Evolutionary conservation across 2,888 invertebrate genomes (phyloP).

Genomic region (Eugnorisma glareosa): DNA sequence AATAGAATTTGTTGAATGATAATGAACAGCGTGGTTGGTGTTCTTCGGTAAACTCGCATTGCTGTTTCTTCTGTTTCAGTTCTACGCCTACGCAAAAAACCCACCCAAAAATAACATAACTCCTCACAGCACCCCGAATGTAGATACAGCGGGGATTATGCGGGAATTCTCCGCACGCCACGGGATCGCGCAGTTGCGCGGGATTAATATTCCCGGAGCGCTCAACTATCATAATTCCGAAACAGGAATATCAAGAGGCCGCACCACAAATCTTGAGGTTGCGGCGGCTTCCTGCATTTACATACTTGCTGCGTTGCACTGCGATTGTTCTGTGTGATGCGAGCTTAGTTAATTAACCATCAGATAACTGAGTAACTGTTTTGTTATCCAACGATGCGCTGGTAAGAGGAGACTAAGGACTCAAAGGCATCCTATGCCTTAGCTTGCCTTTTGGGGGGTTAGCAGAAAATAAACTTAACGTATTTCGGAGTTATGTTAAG

Average conservation of each 20-base stretch:
- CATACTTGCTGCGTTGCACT: constrained; percentile 63
- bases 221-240: constrained; percentile 80
- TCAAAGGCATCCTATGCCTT: too few species aligned
- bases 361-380: constrained; percentile 61
- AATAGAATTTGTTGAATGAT: neutral
- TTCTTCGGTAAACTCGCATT: neutral
- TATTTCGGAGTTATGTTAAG: neutral
- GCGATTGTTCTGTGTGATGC: constrained; percentile 55
- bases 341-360: constrained; percentile 62
- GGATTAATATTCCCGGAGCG: constrained; percentile 82
- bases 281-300: constrained; percentile 72
- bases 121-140: constrained; percentile 54
- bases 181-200: constrained; percentile 68
- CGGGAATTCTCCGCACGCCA: constrained; percentile 57
- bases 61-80: too few species aligned
- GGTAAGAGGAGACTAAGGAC: constrained; percentile 41
- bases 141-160: constrained; percentile 66
- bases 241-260: constrained; percentile 81
- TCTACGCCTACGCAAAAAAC: neutral
- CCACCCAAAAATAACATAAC: constrained; percentile 44
- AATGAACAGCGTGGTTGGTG: neutral
- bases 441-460: neutral
- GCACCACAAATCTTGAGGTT: constrained; percentile 80
- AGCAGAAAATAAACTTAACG: neutral
- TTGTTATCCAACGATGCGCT: constrained; percentile 46